Percentiles rank a stretch among this genome's conserved stretches.
These are phyloP conservation scores for Zosterops pallidus DNA, from an alignment of 2,113 vertebrate species.

Conservation along the genomic window DNA sequence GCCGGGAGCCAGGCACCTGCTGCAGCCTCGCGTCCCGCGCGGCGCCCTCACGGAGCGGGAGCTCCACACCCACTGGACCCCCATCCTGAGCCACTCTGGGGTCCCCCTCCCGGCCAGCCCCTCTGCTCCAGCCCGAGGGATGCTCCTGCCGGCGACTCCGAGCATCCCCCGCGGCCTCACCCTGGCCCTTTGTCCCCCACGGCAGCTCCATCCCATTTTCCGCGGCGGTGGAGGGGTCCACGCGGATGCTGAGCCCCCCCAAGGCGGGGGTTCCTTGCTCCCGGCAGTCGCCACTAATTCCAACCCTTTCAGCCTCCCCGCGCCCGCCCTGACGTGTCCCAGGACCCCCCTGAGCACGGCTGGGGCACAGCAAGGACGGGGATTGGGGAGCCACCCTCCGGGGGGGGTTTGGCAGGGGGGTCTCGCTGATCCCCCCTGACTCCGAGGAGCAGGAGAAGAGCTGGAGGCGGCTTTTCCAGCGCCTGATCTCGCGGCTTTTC, in stretches of 20 bases:
- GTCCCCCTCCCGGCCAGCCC: neutral
- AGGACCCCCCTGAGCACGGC: neutral
- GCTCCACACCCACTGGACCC: neutral
- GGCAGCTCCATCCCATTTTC: neutral
- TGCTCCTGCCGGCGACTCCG: neutral
- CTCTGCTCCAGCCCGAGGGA: neutral
- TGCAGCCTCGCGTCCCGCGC: neutral
- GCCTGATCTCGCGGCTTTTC: slow-evolving; percentile 52
- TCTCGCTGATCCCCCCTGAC: neutral
- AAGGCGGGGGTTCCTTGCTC: neutral
- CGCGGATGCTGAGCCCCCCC: neutral
- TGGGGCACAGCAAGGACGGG: neutral
- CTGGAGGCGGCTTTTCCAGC: slow-evolving; percentile 36
- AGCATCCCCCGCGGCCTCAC: neutral
- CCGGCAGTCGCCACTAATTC: neutral
- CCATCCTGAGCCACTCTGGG: neutral
- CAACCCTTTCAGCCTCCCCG: neutral
- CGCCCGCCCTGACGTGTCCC: neutral
- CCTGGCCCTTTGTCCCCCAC: neutral
- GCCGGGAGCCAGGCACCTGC: slow-evolving; percentile 30
- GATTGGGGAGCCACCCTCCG: rapidly evolving
- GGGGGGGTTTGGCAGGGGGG: neutral
- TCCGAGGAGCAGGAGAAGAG: neutral
- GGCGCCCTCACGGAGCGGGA: neutral
- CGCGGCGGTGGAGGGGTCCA: rapidly evolving